Percentiles rank a stretch among this genome's conserved stretches.
Conservation (phyloP, 2,888 invertebrate species). For the Agrilus cyanescens region DNA sequence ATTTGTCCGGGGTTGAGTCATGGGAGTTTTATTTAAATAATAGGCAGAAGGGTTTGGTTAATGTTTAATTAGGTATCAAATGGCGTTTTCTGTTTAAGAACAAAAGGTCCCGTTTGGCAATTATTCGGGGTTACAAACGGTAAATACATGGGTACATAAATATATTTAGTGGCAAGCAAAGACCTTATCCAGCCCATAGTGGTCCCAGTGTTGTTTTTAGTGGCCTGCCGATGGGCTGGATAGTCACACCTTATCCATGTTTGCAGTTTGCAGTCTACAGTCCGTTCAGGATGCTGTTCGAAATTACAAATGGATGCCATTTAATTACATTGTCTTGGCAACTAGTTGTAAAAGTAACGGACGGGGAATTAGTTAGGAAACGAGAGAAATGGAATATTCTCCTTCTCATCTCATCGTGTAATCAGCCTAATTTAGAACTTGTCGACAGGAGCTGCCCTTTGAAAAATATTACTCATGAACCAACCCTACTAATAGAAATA, state of each 20-base stretch:
- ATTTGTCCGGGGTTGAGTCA: too few relatives aligned
- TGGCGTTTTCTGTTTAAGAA: too few relatives aligned
- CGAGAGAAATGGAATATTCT: slow-evolving; percentile 16
- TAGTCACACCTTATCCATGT: slow-evolving; percentile 38
- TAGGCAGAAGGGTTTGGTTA: too few relatives aligned
- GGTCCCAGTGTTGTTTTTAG: slow-evolving; percentile 28
- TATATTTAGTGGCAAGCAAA: too few relatives aligned
- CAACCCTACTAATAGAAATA: too few relatives aligned
- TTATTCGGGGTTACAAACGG: too few relatives aligned
- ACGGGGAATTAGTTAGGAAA: slow-evolving; percentile 28
- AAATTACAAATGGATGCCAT: slow-evolving; percentile 39
- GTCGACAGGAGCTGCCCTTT: slow-evolving; percentile 10
- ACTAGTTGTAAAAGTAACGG: slow-evolving; percentile 37
- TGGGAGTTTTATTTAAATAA: too few relatives aligned
- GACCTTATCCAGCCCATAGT: too few relatives aligned
- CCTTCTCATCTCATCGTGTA: slow-evolving; percentile 10
- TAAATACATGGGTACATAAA: too few relatives aligned
- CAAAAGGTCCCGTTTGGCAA: too few relatives aligned
- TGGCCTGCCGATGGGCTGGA: slow-evolving; percentile 30
- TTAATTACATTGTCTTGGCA: slow-evolving; percentile 39
- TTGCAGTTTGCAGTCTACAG: slow-evolving; percentile 35
- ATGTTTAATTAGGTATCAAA: too few relatives aligned
- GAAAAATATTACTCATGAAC: too few relatives aligned
- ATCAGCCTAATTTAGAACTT: slow-evolving; percentile 31
- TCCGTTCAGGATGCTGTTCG: slow-evolving; percentile 33